These are phyloP conservation scores for Camelus dromedarius DNA, from an alignment of 2,113 vertebrate genomes.

Conservation along the genomic window DNA sequence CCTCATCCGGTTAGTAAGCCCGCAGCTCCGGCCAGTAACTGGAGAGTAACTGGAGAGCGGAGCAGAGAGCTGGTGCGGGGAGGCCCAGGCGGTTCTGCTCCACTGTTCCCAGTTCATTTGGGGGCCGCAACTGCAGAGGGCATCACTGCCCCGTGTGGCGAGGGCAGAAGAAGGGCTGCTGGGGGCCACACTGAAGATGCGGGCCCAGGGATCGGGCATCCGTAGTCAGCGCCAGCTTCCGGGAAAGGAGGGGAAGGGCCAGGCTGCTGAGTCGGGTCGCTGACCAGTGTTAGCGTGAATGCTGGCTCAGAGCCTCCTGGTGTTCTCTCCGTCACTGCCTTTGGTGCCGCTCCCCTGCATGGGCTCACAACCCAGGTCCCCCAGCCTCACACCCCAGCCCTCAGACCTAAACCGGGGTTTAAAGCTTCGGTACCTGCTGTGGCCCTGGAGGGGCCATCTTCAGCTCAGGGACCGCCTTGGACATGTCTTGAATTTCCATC, in stretches of 20 bases:
- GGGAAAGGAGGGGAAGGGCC: background rate
- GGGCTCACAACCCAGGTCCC: no score
- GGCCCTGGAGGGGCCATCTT: background rate
- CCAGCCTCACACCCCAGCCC: background rate
- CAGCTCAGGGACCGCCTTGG: background rate
- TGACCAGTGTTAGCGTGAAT: background rate
- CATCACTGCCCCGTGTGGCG: no score
- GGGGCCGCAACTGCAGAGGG: no score
- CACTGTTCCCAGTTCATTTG: no score
- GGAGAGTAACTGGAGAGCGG: no score
- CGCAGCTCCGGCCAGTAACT: no score
- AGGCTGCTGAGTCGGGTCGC: background rate
- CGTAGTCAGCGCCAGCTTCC: background rate
- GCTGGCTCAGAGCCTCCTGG: background rate
- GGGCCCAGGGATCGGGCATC: background rate
- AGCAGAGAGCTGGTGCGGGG: no score
- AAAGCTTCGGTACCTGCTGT: fast-evolving
- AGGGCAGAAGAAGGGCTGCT: background rate
- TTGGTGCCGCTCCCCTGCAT: background rate
- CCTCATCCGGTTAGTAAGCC: background rate
- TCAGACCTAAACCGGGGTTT: background rate
- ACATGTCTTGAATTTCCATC: background rate
- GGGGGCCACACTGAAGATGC: background rate
- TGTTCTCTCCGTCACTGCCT: background rate
- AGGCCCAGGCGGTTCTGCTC: no score